Base-by-base conservation (phyloP, 2,113 vertebrate genomes). In the Dasypus novemcinctus region DNA sequence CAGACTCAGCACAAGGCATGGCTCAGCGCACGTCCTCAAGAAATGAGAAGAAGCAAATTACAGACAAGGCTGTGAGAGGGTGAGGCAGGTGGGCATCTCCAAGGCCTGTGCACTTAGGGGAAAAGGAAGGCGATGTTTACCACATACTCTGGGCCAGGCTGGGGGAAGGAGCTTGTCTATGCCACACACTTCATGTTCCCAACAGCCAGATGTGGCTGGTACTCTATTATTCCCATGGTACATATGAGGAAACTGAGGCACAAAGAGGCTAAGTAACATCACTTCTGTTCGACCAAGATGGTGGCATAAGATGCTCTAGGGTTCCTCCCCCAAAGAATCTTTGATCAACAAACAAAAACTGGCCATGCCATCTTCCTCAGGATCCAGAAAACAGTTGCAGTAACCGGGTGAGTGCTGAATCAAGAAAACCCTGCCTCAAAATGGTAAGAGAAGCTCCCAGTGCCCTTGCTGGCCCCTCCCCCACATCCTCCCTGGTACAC, bases 1-100 rank as follows among this genome's bases (percentile, higher is more conserved):
- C 0, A 21, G 17, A 76, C 21, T 59, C 57, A 59, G 57, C n/a
- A 17, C 1, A 1, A 25, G 49, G 49, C 18, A 0, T 2, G 43
- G 84, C 90, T n/a, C 41, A 9, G 7, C 23, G 18, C 21, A 17
- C 61, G n/a, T 49, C 18, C 68, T 75, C 20, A 0, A 14, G 3
- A 17, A 8, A 36, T 41, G 59, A 46, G 36, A 18, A 3, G 1
- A 52, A 3, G 13, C 4, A 4, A 18, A 20, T 72, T 8, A 27
- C 8, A 57, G 79, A 20, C 63, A 18, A 7, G 20, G 52, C 63
- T 3, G 9, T 2, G 36, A 18, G 27, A 87, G 61, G 61, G 54
- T 0, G 0, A 59, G 43, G 36, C 31, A 3, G 43, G 14, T 3
- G 43, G 66, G 52, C 52, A 11, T 36, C 61, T 78, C 85, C 46